These are phyloP conservation scores for Papilio aristodemus DNA, from an alignment of 1,140 invertebrate species.

Conservation along the genomic window DNA sequence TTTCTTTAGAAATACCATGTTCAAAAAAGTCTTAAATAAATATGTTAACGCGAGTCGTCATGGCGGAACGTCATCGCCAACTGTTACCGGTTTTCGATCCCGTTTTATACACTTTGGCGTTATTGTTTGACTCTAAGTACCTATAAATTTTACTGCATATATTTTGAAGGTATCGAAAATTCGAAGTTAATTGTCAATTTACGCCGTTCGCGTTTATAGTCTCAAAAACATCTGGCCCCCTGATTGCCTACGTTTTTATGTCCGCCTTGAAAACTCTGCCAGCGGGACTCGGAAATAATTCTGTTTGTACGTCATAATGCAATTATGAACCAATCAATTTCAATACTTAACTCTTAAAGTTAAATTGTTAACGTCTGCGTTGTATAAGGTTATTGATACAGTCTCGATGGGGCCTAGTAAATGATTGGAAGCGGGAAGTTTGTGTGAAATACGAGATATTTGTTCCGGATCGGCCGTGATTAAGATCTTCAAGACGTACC, in stretches of 20 bases:
- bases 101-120: conserved; percentile 42
- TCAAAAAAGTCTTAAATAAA: conserved; percentile 5
- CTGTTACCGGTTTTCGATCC: conserved; percentile 32
- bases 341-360: conserved; percentile 35
- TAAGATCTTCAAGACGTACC: conserved; percentile 45
- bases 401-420: background rate
- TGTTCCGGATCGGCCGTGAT: conserved; percentile 34
- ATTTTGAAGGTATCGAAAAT: conserved; percentile 61
- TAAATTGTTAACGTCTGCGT: background rate
- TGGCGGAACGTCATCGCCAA: conserved; percentile 21
- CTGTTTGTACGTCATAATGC: conserved; percentile 42
- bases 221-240: conserved; percentile 62
- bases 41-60: conserved; percentile 21
- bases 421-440: conserved; percentile 10
- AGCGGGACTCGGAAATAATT: conserved; percentile 5
- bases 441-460: conserved; percentile 22
- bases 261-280: conserved; percentile 56
- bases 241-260: conserved; percentile 71
- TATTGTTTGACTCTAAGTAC: conserved; percentile 42
- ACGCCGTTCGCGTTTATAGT: conserved; percentile 60
- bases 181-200: conserved; percentile 66
- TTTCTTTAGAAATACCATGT: too few relatives aligned
- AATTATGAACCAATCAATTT: conserved; percentile 48
- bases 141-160: conserved; percentile 62
- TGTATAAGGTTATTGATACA: conserved; percentile 1